Evolutionary conservation across 2,113 vertebrate genomes (phyloP), one percentile per base, ranked within the genome.

Genomic region (Vidua macroura): DNA sequence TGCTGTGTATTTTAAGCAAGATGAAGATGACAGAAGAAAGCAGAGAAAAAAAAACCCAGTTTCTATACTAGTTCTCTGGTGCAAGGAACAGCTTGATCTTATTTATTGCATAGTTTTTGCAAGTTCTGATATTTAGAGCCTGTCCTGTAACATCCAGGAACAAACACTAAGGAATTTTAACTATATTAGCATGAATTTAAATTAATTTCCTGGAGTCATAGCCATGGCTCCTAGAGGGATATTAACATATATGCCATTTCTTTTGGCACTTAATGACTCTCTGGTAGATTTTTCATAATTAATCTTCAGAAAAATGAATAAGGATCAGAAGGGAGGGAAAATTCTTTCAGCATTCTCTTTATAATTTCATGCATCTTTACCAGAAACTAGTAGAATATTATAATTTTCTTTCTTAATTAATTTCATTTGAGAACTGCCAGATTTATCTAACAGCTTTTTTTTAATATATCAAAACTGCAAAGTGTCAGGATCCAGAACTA

Each of bases 1-100:
- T 90, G 79, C 81, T 90, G 90, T 95, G 63, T 96, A 97, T 97
- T 97, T 97, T 97, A 95, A 94, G 95, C 90, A 94, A 89, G 88
- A 95, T 91, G 91, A 96, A 95, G 75, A 88, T 86, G 91, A 74
- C 72, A 95, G 75, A 94, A 95, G 92, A 94, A 89, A 93, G 64
- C 60, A 69, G 41, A 92, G 46, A 6, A 21, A 4, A 21, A 4
- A 4, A 86, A 53, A 0, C 0, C 0, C 23, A 63, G 27, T 43
- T 91, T 94, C 83, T 86, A 30, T 91, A 83, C 72, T 49, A 90
- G 86, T 89, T 86, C 41, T 91, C 31, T 83, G 52, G 81, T 93
- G 73, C 28, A 95, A 88, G 76, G 73, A 95, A 90, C 73, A 92
- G 79, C 75, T 88, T 96, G 92, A 86, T 88, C 93, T 95, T 88